Percentiles rank a stretch among this genome's conserved stretches.
Conservation (phyloP, 2,113 vertebrate genomes). For the Gasterosteus aculeatus region DNA sequence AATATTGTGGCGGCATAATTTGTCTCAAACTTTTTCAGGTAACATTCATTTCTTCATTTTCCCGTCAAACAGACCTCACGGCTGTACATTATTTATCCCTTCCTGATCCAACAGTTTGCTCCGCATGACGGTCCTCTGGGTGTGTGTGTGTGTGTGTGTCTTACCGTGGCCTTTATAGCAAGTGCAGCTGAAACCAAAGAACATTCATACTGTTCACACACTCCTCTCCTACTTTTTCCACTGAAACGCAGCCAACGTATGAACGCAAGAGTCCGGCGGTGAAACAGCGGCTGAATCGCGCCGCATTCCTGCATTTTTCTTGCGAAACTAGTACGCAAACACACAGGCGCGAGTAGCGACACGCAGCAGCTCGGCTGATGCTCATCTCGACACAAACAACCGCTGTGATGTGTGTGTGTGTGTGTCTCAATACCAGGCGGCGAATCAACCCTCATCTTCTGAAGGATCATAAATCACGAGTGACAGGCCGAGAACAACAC, state of each 20-base stretch:
- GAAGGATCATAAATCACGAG: not conserved
- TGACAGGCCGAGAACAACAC: slow-evolving; percentile 6
- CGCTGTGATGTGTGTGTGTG: slow-evolving; percentile 9
- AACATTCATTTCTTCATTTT: slow-evolving; percentile 2
- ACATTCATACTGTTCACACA: not conserved
- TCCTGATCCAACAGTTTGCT: not conserved
- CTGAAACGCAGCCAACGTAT: slow-evolving; percentile 17
- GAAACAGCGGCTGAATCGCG: slow-evolving; percentile 25
- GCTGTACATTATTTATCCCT: slow-evolving; percentile 3
- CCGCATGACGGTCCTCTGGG: too few relatives aligned
- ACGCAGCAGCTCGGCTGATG: slow-evolving; percentile 48
- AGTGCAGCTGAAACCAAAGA: slow-evolving; percentile 14
- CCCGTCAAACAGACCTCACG: slow-evolving; percentile 18
- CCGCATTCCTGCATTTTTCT: slow-evolving; percentile 57
- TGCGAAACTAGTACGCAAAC: slow-evolving; percentile 22
- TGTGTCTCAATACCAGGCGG: not conserved
- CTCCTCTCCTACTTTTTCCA: not conserved
- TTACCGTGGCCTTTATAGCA: slow-evolving; percentile 50
- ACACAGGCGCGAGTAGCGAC: slow-evolving; percentile 51
- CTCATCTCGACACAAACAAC: slow-evolving; percentile 28
- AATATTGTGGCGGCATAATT: not conserved
- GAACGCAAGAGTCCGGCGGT: not conserved
- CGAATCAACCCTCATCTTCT: not conserved
- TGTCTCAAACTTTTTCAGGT: not conserved
- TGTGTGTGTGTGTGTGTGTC: slow-evolving; percentile 23